Base-by-base conservation (phyloP, 2,888 invertebrate genomes). In the Rhaphigaster nebulosa region DNA sequence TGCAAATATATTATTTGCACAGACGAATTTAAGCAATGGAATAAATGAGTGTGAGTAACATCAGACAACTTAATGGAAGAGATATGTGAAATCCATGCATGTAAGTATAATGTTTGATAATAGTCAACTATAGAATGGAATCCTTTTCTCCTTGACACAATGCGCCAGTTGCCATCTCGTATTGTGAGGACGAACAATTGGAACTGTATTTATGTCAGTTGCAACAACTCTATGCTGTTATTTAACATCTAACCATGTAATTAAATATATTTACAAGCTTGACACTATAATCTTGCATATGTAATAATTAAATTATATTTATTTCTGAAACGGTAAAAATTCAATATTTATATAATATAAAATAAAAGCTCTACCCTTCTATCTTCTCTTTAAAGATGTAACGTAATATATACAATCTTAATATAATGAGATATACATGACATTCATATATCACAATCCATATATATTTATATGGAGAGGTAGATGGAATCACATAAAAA, bases 71-170 rank as follows among this genome's bases (percentile, higher is more conserved):
- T n/a, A 45, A 84, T 84, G 45, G 12, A 84, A 84, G 26, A 26
- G 84, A 84, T 84, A 84, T 45, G 84, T 84, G 84, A 84, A 84
- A 84, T 84, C 15, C 45, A 41, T 2, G 45, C 45, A 84, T 84
- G 45, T 84, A n/a, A 84, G 88, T 54, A 34, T 88, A 88, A 88
- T 88, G 88, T 88, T 38, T 65, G 29, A 38, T 88, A 88, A 65
- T 88, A 38, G 34, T 88, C 38, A 18, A 41, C 41, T 60, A 88
- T 1, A 88, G 88, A 88, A 88, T 60, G 88, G 88, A 87, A 87
- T 87, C 56, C 87, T 87, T 54, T 87, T 88, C 88, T 88, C 88
- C 88, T 88, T 88, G 88, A 88, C 88, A 88, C 88, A 88, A 88
- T 88, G 60, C 6, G 60, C 88, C 41, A 88, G 34, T 88, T 88